Base-by-base conservation (phyloP, 2,113 vertebrate genomes). In the Gobio gobio region DNA sequence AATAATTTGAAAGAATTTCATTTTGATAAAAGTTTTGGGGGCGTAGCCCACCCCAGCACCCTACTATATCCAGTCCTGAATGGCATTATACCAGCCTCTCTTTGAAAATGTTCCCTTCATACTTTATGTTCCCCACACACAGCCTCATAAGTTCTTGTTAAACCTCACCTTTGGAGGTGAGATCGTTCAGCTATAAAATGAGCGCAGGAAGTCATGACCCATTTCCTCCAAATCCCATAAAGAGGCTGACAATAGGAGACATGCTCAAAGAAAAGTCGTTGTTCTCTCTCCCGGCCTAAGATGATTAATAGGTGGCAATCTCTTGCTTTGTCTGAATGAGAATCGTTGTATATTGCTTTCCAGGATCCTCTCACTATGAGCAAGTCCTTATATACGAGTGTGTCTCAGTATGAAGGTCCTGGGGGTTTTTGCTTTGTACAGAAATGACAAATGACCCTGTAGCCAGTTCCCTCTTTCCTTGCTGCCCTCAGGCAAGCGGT, bases 121-220 rank as follows among this genome's bases (percentile, higher is more conserved):
- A 29, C 51, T 77, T 58, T n/a, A 56, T 77, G 18, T 63, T 36
- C 56, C 58, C 22, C 58, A 18, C 56, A 78, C 54, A 24, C 77
- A 61, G 56, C 36, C 56, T 79, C 54, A 79, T 79, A 79, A 56
- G 77, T 63, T 61, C 56, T 63, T 59, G 76, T 78, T 24, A 78
- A 78, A 59, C 51, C 54, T 78, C 76, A 78, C 76, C 76, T 78
- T 43, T 78, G 54, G 36, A 79, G 77, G 77, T 63, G 36, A 79
- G 56, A 63, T 79, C 36, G 56, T 63, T 79, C 77, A 79, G 54
- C 77, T 79, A 61, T 79, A 63, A 61, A 79, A 79, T 79, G 58
- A 63, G 58, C 0, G 56, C 77, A 63, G 58, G 77, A 63, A 79
- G 77, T 63, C 56, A 79, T 79, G 58, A 79, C 77, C 77, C 77